Evolutionary conservation across 2,797 vertebrate genomes (phyloP).

Genomic region (Distichodus sexfasciatus): DNA sequence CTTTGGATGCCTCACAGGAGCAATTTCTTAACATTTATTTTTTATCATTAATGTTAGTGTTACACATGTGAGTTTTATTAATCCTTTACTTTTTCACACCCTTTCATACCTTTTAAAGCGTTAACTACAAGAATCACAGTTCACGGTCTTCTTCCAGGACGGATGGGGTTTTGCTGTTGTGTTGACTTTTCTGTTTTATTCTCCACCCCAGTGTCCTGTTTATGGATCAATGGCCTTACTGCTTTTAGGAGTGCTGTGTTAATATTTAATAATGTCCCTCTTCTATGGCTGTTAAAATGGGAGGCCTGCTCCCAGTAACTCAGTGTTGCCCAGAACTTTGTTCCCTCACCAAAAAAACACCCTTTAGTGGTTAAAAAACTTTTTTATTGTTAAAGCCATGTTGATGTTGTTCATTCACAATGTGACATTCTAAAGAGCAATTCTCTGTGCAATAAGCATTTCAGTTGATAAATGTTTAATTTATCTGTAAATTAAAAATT

Average conservation of each 20-base stretch:
- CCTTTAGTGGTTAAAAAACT: too few species aligned
- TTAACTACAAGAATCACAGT: neutral
- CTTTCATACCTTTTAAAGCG: neutral
- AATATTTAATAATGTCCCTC: conserved; percentile 68
- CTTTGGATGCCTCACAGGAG: neutral
- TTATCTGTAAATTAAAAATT: too few species aligned
- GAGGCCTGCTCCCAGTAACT: neutral
- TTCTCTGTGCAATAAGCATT: too few species aligned
- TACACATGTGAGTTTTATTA: too few species aligned
- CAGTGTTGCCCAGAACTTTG: conserved; percentile 2
- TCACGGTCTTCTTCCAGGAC: neutral
- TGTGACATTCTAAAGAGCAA: too few species aligned
- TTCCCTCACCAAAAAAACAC: neutral
- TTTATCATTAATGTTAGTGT: too few species aligned
- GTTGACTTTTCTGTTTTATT: conserved; percentile 19
- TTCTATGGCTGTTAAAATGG: conserved; percentile 19
- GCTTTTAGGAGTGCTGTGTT: conserved; percentile 60
- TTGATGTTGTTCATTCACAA: too few species aligned
- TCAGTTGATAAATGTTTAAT: too few species aligned
- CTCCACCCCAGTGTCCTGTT: conserved; percentile 59
- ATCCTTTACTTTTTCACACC: neutral
- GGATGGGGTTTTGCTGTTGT: conserved; percentile 31
- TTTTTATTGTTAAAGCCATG: too few species aligned
- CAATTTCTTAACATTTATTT: neutral
- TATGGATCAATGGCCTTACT: conserved; percentile 68